Conservation (phyloP, 2,797 vertebrate genomes). For the Pachyuromys duprasi region DNA sequence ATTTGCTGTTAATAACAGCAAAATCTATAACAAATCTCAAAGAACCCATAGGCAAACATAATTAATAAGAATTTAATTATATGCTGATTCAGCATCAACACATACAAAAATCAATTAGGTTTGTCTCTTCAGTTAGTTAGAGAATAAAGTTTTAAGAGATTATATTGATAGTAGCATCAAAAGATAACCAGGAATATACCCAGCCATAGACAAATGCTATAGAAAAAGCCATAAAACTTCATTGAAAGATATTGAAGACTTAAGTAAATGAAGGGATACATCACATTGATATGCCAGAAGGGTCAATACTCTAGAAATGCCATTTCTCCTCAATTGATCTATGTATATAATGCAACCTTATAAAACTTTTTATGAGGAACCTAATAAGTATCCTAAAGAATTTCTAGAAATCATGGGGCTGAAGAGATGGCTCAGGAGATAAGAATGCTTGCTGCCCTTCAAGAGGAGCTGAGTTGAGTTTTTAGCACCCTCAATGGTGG, state of each 20-base stretch:
- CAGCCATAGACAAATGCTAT: constrained; percentile 1
- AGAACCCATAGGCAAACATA: constrained; percentile 19
- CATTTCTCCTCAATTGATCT: constrained; percentile 50
- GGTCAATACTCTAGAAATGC: neutral
- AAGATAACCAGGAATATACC: constrained; percentile 18
- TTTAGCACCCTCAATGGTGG: neutral
- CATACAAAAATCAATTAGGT: constrained; percentile 19
- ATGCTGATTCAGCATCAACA: neutral
- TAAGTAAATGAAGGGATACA: neutral
- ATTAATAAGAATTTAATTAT: constrained; percentile 47
- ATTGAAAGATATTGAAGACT: neutral
- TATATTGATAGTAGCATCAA: constrained; percentile 3
- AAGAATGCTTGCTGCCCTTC: neutral
- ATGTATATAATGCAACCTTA: neutral
- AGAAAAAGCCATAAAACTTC: constrained; percentile 43
- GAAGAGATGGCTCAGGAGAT: neutral
- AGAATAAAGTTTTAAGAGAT: constrained; percentile 47
- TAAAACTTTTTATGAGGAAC: constrained; percentile 41
- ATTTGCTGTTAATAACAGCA: neutral
- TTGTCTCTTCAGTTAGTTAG: constrained; percentile 16
- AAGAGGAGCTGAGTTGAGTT: neutral
- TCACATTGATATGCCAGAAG: neutral
- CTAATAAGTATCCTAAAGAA: constrained; percentile 32
- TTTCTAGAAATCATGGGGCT: constrained; percentile 22
- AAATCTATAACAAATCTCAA: neutral